These are phyloP conservation scores for Lasaia peninsularis DNA, from an alignment of 1,140 invertebrate species.

Conservation along the genomic window DNA sequence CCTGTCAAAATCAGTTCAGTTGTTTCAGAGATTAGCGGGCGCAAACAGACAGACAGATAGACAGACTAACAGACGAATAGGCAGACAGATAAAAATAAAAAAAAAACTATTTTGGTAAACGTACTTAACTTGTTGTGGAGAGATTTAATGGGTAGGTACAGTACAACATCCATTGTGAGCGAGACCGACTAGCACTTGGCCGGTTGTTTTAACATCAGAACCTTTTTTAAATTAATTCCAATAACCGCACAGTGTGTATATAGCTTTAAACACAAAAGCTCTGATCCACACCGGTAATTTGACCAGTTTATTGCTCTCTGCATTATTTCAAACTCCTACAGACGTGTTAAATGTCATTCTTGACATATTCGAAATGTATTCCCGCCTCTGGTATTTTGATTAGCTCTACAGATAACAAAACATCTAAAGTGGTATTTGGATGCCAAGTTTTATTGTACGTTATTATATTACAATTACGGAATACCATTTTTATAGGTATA, in stretches of 20 bases:
- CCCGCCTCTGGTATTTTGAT: slow-evolving; percentile 1
- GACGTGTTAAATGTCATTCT: slow-evolving; percentile 7
- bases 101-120: no score
- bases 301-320: slow-evolving; percentile 3
- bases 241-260: neutral
- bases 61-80: no score
- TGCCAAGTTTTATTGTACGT: neutral
- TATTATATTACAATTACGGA: slow-evolving; percentile 2
- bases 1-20: no score
- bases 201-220: neutral
- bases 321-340: slow-evolving; percentile 5
- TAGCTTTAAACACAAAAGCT: neutral
- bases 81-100: no score
- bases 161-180: no score
- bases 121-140: no score
- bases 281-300: neutral
- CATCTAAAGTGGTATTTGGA: neutral
- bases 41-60: no score
- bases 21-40: no score
- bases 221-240: no score
- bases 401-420: neutral
- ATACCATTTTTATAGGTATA: neutral
- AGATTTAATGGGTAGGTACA: no score
- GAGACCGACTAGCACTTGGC: no score
- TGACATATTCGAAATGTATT: neutral